A percentile compares a stretch with the other conserved stretches of the same genome.
phyloP scores from a whole-genome alignment of 2,113 vertebrate species.

The Sturnira hondurensis region DNA sequence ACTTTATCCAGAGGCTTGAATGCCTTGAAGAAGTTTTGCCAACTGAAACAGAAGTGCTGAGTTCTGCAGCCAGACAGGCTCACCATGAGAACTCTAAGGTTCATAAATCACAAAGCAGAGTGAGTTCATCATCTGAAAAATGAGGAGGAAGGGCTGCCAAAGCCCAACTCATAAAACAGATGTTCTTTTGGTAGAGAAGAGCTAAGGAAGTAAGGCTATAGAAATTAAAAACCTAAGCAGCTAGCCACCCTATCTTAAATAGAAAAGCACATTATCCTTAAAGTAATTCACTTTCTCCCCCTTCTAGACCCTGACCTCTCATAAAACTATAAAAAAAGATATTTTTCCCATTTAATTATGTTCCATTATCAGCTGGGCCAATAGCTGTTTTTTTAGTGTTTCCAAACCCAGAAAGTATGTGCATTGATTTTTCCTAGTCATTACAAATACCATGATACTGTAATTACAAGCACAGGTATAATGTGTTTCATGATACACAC shows the following conservation, averaged over 20 bases:
- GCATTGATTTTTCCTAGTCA: neutral
- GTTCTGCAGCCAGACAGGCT: constrained; percentile 14
- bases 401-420: neutral
- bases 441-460: neutral
- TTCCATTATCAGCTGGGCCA: neutral
- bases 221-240: constrained; percentile 48
- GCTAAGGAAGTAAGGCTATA: constrained; percentile 12
- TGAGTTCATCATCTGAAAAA: constrained; percentile 72
- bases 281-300: neutral
- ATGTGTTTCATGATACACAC: neutral
- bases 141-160: constrained; percentile 71
- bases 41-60: neutral
- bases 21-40: neutral
- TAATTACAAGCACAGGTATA: neutral
- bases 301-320: neutral
- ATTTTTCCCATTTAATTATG: neutral
- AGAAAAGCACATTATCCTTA: neutral
- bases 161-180: constrained; percentile 65
- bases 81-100: neutral
- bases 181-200: constrained; percentile 62
- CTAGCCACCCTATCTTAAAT: neutral
- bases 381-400: neutral
- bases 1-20: neutral
- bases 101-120: constrained; percentile 73
- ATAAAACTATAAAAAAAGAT: neutral